Evolutionary conservation across 1,140 invertebrate species (phyloP).

Genomic region (Eumeta japonica): DNA sequence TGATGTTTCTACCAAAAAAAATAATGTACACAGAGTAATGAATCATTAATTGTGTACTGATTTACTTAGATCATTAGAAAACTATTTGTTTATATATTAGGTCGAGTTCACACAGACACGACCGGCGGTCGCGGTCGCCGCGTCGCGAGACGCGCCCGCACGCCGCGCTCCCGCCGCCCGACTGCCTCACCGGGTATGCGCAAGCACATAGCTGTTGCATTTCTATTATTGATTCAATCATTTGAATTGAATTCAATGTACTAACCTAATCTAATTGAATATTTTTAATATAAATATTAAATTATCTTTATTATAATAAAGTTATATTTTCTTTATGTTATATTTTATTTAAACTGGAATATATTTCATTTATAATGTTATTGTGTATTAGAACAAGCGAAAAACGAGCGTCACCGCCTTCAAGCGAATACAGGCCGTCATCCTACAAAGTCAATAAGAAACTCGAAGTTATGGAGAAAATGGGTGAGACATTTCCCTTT

Average conservation of each 20-base stretch:
- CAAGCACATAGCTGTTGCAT: too few relatives aligned
- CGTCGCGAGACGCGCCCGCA: slow-evolving; percentile 8
- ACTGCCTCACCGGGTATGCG: too few relatives aligned
- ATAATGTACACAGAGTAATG: too few relatives aligned
- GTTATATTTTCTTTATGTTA: too few relatives aligned
- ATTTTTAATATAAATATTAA: too few relatives aligned
- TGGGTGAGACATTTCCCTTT: slow-evolving; percentile 50
- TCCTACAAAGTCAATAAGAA: slow-evolving; percentile 55
- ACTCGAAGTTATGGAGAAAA: slow-evolving; percentile 55
- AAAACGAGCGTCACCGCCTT: slow-evolving; percentile 23
- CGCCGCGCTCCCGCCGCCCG: slow-evolving; percentile 20
- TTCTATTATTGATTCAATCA: not conserved
- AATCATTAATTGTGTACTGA: too few relatives aligned
- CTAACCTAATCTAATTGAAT: not conserved
- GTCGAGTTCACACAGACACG: slow-evolving; percentile 14
- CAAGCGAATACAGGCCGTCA: slow-evolving; percentile 40
- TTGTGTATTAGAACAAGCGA: slow-evolving; percentile 22
- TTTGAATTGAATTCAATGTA: not conserved
- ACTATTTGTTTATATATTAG: not conserved
- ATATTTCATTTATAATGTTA: slow-evolving; percentile 8
- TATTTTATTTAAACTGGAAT: not conserved
- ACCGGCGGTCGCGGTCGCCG: slow-evolving; percentile 10
- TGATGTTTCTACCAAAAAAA: too few relatives aligned
- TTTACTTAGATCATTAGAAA: too few relatives aligned
- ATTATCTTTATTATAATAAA: too few relatives aligned